Percentiles rank a stretch among this genome's conserved stretches.
These are phyloP conservation scores for Clarias batrachus DNA, from an alignment of 2,113 vertebrate genomes.

Conservation along the genomic window DNA sequence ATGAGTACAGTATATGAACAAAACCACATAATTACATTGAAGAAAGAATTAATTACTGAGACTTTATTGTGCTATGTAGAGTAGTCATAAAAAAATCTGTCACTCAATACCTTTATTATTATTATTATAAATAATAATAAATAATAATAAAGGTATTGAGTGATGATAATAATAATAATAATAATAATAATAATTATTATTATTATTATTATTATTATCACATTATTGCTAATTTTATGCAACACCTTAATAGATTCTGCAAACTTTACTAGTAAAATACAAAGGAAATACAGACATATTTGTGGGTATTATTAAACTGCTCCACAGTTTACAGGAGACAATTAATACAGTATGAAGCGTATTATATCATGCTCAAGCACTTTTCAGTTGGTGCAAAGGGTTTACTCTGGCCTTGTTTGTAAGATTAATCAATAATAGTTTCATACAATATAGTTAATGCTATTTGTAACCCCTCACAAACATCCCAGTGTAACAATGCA, in stretches of 20 bases:
- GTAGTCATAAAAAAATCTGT: constrained; percentile 4
- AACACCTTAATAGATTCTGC: background rate
- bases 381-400: constrained; percentile 2
- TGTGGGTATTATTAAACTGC: constrained; percentile 3
- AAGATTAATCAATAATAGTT: background rate
- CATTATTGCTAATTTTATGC: background rate
- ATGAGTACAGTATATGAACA: constrained; percentile 5
- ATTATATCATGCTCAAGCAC: background rate
- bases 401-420: background rate
- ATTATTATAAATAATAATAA: too few species aligned
- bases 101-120: background rate
- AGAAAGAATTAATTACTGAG: constrained; percentile 31
- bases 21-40: constrained; percentile 7
- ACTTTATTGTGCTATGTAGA: constrained; percentile 39
- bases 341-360: background rate
- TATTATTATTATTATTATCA: background rate
- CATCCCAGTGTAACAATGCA: constrained; percentile 5
- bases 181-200: too few species aligned
- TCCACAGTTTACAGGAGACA: background rate
- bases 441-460: background rate
- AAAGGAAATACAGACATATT: constrained; percentile 3
- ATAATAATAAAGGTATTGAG: too few species aligned
- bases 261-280: background rate
- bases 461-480: background rate
- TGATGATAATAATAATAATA: too few species aligned